Evolutionary conservation across 2,888 invertebrate genomes (phyloP).

Genomic region (Leptinotarsa haldemani): DNA sequence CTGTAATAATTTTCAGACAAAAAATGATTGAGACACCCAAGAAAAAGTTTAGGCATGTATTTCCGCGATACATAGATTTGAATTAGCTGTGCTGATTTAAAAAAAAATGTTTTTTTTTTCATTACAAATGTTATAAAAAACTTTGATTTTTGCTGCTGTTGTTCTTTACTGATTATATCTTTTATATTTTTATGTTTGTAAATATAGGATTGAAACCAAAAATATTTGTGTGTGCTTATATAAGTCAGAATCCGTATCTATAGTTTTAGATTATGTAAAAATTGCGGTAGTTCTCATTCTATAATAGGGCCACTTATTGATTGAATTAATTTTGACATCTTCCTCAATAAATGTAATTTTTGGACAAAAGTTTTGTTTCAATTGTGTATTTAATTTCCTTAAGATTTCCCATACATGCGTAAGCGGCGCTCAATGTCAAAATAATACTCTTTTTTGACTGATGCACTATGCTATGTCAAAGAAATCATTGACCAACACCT

Average conservation of each 20-base stretch:
- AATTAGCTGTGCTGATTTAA: too few relatives aligned
- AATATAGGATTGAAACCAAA: slow-evolving; percentile 16
- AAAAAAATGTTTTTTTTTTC: too few relatives aligned
- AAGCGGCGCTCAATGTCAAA: too few relatives aligned
- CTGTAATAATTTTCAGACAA: too few relatives aligned
- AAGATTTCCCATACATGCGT: too few relatives aligned
- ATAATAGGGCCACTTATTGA: slow-evolving; percentile 12
- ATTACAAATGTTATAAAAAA: neutral
- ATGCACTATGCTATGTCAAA: too few relatives aligned
- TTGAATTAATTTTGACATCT: slow-evolving; percentile 34
- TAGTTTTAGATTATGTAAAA: slow-evolving; percentile 12
- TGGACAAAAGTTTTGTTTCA: slow-evolving; percentile 17
- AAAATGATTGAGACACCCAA: neutral
- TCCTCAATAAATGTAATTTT: slow-evolving; percentile 39
- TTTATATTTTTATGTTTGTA: slow-evolving; percentile 14
- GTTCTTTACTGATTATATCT: slow-evolving; percentile 2
- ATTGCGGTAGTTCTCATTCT: slow-evolving; percentile 27
- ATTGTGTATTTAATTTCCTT: too few relatives aligned
- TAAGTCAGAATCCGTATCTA: slow-evolving; percentile 19
- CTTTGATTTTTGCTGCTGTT: neutral
- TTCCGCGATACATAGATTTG: too few relatives aligned
- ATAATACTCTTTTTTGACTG: too few relatives aligned
- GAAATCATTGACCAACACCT: too few relatives aligned
- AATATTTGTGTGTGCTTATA: slow-evolving; percentile 15
- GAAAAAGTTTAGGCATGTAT: too few relatives aligned